phyloP scores from a whole-genome alignment of 2,797 vertebrate species.

The Spea hammondii region DNA sequence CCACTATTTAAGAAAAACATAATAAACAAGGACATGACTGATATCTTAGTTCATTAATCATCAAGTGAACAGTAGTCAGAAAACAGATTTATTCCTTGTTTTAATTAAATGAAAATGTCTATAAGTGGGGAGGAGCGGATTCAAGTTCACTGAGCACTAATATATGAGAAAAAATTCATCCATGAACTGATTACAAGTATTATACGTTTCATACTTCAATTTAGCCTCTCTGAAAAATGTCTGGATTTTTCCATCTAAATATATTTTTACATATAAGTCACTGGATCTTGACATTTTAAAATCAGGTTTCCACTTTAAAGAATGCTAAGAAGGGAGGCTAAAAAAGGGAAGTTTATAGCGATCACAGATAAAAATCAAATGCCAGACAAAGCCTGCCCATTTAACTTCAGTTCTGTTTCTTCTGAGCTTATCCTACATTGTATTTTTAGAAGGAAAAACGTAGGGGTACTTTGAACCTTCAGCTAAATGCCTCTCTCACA shows the following conservation, averaged over 20 bases:
- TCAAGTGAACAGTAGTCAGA: background rate
- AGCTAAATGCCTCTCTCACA: background rate
- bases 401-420: background rate
- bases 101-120: conserved; percentile 11
- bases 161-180: background rate
- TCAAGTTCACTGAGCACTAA: background rate
- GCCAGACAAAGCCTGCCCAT: conserved; percentile 1
- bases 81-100: background rate
- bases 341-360: background rate
- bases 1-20: background rate
- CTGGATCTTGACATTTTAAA: conserved; percentile 4
- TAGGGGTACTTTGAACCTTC: background rate
- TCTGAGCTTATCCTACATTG: background rate
- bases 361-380: conserved; percentile 20
- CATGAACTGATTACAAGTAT: conserved; percentile 5
- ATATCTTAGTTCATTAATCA: background rate
- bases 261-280: background rate
- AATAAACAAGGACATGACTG: background rate
- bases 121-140: background rate
- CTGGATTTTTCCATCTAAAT: conserved; percentile 12
- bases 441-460: conserved; percentile 3
- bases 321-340: background rate
- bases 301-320: background rate
- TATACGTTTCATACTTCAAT: background rate
- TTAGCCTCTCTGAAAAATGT: conserved; percentile 4